Conservation (phyloP, 2,797 vertebrate genomes). For the Tympanoctomys barrerae region DNA sequence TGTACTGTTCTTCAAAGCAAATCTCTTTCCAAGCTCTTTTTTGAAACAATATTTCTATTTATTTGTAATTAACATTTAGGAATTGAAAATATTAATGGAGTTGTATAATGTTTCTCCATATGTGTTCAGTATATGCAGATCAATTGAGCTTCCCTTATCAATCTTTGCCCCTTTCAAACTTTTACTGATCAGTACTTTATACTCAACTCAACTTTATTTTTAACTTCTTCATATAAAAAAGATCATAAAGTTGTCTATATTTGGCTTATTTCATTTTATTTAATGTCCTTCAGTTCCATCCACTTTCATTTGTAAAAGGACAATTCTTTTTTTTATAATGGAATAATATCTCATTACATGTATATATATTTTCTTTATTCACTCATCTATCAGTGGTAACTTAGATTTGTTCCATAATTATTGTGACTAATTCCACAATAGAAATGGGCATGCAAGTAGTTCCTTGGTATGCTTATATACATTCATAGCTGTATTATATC, state of each 20-base stretch:
- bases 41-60: not conserved
- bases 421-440: not conserved
- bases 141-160: not conserved
- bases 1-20: not conserved
- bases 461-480: not conserved
- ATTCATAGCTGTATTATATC: not conserved
- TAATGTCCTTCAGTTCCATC: not conserved
- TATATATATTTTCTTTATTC: not conserved
- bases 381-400: not conserved
- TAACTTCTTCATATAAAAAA: not conserved
- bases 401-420: not conserved
- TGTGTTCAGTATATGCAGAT: no score
- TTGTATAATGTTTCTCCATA: not conserved
- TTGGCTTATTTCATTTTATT: not conserved
- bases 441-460: not conserved
- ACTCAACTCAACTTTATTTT: not conserved
- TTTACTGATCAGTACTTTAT: no score
- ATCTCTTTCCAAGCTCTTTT: not conserved
- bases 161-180: not conserved
- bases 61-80: not conserved
- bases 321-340: not conserved
- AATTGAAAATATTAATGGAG: not conserved
- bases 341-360: not conserved
- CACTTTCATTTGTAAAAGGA: not conserved
- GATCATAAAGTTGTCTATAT: not conserved